Evolutionary conservation across 1,140 invertebrate genomes (phyloP), one percentile per base, ranked within the genome.

Genomic region (Pinna nobilis): DNA sequence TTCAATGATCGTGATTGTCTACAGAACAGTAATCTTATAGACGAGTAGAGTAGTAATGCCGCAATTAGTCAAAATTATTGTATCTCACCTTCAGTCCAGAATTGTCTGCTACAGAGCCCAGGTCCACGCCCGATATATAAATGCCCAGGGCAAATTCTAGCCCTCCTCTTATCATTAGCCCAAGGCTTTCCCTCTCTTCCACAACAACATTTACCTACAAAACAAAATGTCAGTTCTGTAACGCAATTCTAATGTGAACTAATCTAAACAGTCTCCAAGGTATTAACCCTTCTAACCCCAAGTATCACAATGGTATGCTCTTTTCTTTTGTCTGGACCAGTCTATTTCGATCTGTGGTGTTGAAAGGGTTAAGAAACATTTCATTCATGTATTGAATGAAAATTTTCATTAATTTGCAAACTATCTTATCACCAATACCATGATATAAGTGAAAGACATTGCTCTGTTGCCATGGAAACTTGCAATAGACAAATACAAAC

Each of bases 101-200:
- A 82, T 94, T 92, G 83, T 97, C 95, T 1, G 96, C 96, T 0
- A 96, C 94, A 33, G 96, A 97, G 78, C 95, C 94, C 81, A 94
- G 94, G 88, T 98, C 96, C 15, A 98, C 95, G 2, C 96, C 96
- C 1, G 96, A 97, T 72, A 98, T 94, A 89, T 97, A 98, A 84
- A 98, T 97, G 1, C 96, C 97, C 47, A 98, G 92, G 76, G 95
- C 96, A 89, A 97, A 98, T 86, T 98, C 97, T 25, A 95, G 92
- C 2, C 97, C 97, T 28, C 96, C 96, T 60, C 96, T 90, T 64
- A 98, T 97, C 95, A 97, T 97, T 70, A 98, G 89, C 13, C 97
- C 97, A 60, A 98, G 89, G 65, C 94, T 95, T 83, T 97, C 94
- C 1, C 95, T 95, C 5, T 95, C 94, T 84, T 96, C 94, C 80